Conservation (phyloP, 1,140 invertebrate genomes). For the Acromyrmex charruanus region DNA sequence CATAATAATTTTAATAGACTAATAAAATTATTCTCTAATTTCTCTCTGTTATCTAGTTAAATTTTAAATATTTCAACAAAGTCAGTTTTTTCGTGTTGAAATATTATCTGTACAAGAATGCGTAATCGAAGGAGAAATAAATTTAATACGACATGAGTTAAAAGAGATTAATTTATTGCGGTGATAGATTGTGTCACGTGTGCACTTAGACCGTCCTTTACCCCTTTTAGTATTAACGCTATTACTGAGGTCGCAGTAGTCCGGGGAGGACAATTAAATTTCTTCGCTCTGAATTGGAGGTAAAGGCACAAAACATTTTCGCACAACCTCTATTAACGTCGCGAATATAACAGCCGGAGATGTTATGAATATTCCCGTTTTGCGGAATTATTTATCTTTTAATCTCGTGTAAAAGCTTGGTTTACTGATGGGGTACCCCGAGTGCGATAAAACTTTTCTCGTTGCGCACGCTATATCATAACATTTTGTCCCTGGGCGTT, state of each 20-base stretch:
- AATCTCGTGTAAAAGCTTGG: slow-evolving; percentile 51
- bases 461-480: not conserved
- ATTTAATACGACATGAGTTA: slow-evolving; percentile 52
- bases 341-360: not conserved
- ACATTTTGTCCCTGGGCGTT: slow-evolving; percentile 38
- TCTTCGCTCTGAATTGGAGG: slow-evolving; percentile 33
- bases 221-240: slow-evolving; percentile 73
- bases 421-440: slow-evolving; percentile 8
- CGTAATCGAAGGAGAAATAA: slow-evolving; percentile 2
- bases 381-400: slow-evolving; percentile 64
- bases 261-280: slow-evolving; percentile 65
- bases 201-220: slow-evolving; percentile 73
- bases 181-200: slow-evolving; percentile 69
- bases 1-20: too few species aligned
- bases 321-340: slow-evolving; percentile 38
- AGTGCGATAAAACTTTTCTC: slow-evolving; percentile 43
- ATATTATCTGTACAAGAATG: not conserved
- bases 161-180: slow-evolving; percentile 50
- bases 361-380: slow-evolving; percentile 26
- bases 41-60: too few species aligned
- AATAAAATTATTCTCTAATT: too few species aligned
- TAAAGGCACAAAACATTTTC: not conserved
- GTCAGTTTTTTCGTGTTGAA: too few species aligned
- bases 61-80: too few species aligned
- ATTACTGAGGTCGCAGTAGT: slow-evolving; percentile 64